Evolutionary conservation across 2,888 invertebrate genomes (phyloP), one percentile per base, ranked within the genome.

Genomic region (Entomobrya proxima): DNA sequence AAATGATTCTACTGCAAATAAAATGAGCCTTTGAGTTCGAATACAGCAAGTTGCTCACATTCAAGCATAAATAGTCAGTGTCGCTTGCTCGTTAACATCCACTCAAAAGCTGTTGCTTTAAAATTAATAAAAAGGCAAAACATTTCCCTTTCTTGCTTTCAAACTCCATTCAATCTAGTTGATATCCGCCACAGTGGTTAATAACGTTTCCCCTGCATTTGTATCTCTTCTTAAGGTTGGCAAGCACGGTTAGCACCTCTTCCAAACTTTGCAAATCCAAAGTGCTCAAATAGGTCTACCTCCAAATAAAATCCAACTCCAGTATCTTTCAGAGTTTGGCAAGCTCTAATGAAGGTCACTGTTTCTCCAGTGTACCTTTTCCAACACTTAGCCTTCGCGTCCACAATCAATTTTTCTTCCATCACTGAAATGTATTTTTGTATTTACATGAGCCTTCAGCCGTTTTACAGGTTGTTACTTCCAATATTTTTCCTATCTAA

Each of bases 1-100:
- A n/a, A n/a, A n/a, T n/a, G n/a, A n/a, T n/a, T n/a, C n/a, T n/a
- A 64, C 86, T 1, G 86, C 83, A 75, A 75, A 83, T 1, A 86
- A 21, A 1, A 86, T 64, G 11, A n/a, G 6, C 1, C n/a, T 30
- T 18, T 79, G 83, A 18, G 83, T 83, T 21, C 37, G 35, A 21
- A 83, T 18, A 32, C 4, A 40, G 72, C 1, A 79, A 11, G 9
- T 44, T 40, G 11, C 83, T 18, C 6, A 44, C 58, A 3, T 55
- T 67, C 15, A 82, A 78, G 50, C 64, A 86, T 3, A 86, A n/a
- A n/a, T n/a, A n/a, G n/a, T n/a, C n/a, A n/a, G n/a, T n/a, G n/a
- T n/a, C n/a, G n/a, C n/a, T n/a, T n/a, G n/a, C n/a, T n/a, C n/a
- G n/a, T n/a, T n/a, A n/a, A n/a, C n/a, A n/a, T n/a, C n/a, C n/a